These are phyloP conservation scores for Lateolabrax maculatus DNA, from an alignment of 2,797 vertebrate species.

Conservation along the genomic window DNA sequence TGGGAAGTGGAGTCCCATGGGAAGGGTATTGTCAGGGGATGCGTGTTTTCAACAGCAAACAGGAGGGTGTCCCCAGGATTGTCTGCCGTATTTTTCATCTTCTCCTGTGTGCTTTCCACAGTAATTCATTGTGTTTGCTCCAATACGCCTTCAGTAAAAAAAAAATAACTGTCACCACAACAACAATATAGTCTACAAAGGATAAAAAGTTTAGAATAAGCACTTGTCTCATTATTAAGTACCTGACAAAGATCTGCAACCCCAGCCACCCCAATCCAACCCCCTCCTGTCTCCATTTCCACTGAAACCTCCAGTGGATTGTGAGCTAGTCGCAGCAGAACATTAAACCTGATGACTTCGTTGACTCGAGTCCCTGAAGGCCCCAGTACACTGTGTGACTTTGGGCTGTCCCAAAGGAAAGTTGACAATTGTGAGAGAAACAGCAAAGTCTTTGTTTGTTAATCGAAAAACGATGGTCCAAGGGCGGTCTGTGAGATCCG, in stretches of 20 bases:
- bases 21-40: slow-evolving; percentile 19
- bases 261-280: slow-evolving; percentile 25
- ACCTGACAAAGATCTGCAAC: slow-evolving; percentile 37
- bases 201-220: slow-evolving; percentile 45
- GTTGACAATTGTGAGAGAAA: not conserved
- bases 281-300: slow-evolving; percentile 11
- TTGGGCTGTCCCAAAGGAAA: slow-evolving; percentile 11
- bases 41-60: slow-evolving; percentile 33
- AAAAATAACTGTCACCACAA: slow-evolving; percentile 24
- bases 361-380: slow-evolving; percentile 15
- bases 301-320: slow-evolving; percentile 9
- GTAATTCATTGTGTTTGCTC: slow-evolving; percentile 14
- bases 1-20: slow-evolving; percentile 21
- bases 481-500: not conserved
- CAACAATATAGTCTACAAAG: slow-evolving; percentile 19
- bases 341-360: slow-evolving; percentile 20
- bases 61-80: slow-evolving; percentile 38
- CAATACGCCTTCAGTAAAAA: slow-evolving; percentile 17
- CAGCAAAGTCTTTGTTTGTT: not conserved
- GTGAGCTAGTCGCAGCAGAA: not conserved
- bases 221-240: slow-evolving; percentile 40
- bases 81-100: slow-evolving; percentile 22
- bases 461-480: not conserved
- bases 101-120: not conserved
- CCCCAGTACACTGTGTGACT: not conserved